These are phyloP conservation scores for Lamprologus tigripictilis DNA, from an alignment of 2,113 vertebrate species.

Conservation along the genomic window DNA sequence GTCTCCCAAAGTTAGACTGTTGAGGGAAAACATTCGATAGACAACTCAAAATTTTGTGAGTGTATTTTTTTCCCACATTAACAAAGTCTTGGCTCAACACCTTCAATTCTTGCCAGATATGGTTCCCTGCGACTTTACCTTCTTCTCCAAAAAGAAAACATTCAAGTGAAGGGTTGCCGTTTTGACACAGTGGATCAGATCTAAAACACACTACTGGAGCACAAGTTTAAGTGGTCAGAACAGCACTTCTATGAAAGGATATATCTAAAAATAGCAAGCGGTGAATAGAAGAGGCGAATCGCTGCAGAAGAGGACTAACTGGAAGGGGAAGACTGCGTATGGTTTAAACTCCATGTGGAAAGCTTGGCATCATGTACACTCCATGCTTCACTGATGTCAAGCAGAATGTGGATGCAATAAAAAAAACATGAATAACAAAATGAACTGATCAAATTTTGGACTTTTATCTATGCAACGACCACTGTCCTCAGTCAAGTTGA, in stretches of 20 bases:
- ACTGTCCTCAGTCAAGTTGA: background rate
- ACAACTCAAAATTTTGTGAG: background rate
- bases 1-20: background rate
- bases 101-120: background rate
- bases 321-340: background rate
- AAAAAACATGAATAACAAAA: background rate
- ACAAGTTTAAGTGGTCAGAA: background rate
- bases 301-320: background rate
- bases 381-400: background rate
- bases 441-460: background rate
- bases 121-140: background rate
- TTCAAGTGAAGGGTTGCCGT: background rate
- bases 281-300: background rate
- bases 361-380: background rate
- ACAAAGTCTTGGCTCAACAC: background rate
- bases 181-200: background rate
- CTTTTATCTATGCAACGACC: background rate
- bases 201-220: background rate
- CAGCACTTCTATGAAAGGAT: background rate
- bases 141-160: background rate
- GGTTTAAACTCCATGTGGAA: background rate
- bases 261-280: background rate
- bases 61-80: rapidly evolving
- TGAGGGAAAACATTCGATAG: background rate
- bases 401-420: background rate